A percentile compares a stretch with the other conserved stretches of the same genome.
These are phyloP conservation scores for Eunapius fragilis DNA, from an alignment of 37 sponge, comb jelly and placozoan species.

Conservation along the genomic window DNA sequence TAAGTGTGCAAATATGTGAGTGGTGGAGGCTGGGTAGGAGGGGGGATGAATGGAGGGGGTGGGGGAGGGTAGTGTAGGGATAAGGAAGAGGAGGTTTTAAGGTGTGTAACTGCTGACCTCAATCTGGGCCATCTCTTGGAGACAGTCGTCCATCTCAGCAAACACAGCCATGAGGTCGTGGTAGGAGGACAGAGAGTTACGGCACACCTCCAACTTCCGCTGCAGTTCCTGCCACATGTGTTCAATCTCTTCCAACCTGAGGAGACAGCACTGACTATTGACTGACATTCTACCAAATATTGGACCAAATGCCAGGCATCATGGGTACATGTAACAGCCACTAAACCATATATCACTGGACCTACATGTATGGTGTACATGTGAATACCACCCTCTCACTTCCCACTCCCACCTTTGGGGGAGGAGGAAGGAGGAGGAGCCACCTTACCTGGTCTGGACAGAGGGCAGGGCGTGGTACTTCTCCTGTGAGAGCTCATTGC, in stretches of 20 bases:
- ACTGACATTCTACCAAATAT: too few relatives aligned
- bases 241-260: conserved; percentile 54
- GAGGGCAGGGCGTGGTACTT: conserved; percentile 44
- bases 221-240: conserved; percentile 73
- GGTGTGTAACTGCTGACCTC: conserved; percentile 39
- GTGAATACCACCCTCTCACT: not conserved
- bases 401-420: not conserved
- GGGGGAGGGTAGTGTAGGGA: not conserved
- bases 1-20: too few relatives aligned
- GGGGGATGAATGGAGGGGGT: too few relatives aligned
- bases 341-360: too few relatives aligned
- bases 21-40: too few relatives aligned
- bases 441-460: conserved; percentile 28
- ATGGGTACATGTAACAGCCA: too few relatives aligned
- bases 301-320: too few relatives aligned
- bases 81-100: not conserved
- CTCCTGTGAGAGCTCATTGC: conserved; percentile 48
- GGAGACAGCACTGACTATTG: too few relatives aligned
- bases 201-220: conserved; percentile 59
- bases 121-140: conserved; percentile 69
- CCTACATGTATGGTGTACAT: not conserved
- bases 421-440: too few relatives aligned
- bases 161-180: conserved; percentile 86
- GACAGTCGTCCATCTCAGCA: conserved; percentile 85
- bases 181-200: conserved; percentile 50